Evolutionary conservation across 2,797 vertebrate species (phyloP), one percentile per base, ranked within the genome.

Genomic region (Alfaro cultratus): DNA sequence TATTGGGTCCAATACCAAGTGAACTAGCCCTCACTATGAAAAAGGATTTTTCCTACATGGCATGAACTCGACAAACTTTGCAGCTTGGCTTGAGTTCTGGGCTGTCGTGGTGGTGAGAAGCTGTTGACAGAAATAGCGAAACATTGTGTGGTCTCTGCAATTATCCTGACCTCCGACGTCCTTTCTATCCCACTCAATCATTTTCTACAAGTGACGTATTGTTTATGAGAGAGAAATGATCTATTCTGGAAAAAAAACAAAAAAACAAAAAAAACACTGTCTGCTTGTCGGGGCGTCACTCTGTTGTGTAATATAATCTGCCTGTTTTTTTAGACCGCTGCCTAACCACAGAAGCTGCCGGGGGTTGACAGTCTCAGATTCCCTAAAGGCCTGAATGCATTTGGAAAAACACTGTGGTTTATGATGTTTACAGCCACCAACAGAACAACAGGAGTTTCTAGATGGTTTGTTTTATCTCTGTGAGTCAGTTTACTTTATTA

Each of bases 141-240:
- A 86, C 81, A 87, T 62, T 62, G 60, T 62, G 29, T 62, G 60
- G 29, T 18, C 77, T 86, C 77, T 60, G 88, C 83, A 84, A 84
- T 86, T 82, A 83, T 53, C 41, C 23, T 87, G 87, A 89, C 86
- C 85, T 86, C 82, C 57, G 60, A 64, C 75, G 76, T 79, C 67
- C 87, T 78, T 86, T 82, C 84, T 78, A 34, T 34, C 60, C 60
- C 31, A 62, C 60, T 62, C 49, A 2, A 16, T 72, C 49, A 15
- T 76, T 79, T 73, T 73, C 36, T 29, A 80, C 81, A 89, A 87
- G 62, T 47, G 62, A 9, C 55, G 53, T 83, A 72, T 83, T 90
- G 88, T 91, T 89, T 51, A 53, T 21, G 16, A 64, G 67, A 73
- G 39, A 6, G 73, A 68, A 71, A 82, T 83, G 74, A 67, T 60